These are phyloP conservation scores for Sitophilus oryzae DNA, from an alignment of 1,140 invertebrate species.

Conservation along the genomic window DNA sequence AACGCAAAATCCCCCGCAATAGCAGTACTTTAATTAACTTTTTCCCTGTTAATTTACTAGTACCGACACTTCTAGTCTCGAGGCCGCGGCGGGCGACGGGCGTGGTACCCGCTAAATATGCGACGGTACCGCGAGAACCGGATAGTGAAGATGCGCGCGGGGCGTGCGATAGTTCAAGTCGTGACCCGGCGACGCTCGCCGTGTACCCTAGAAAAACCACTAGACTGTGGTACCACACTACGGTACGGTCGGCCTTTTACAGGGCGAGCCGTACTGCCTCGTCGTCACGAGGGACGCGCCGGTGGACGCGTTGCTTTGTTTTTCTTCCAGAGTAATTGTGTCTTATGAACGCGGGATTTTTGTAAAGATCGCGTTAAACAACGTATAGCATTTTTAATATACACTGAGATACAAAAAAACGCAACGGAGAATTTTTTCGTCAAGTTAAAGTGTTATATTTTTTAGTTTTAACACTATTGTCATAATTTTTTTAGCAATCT, in stretches of 20 bases:
- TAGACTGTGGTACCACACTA: slow-evolving; percentile 31
- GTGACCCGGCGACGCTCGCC: slow-evolving; percentile 27
- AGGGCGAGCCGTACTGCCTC: slow-evolving; percentile 20
- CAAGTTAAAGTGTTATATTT: too few species aligned
- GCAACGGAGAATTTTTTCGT: too few species aligned
- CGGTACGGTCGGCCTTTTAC: slow-evolving; percentile 23
- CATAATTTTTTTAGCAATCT: too few species aligned
- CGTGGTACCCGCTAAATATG: slow-evolving; percentile 7
- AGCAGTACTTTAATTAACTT: neutral
- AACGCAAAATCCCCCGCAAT: too few species aligned
- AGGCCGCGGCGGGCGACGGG: slow-evolving; percentile 1
- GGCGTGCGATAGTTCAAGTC: slow-evolving; percentile 38
- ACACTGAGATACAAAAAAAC: too few species aligned
- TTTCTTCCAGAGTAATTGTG: neutral
- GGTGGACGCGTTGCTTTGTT: neutral
- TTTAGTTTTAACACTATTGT: too few species aligned
- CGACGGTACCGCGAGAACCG: slow-evolving; percentile 24
- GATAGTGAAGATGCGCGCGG: slow-evolving; percentile 35
- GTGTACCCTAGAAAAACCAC: slow-evolving; percentile 36
- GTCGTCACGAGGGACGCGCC: slow-evolving; percentile 17
- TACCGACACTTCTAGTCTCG: neutral
- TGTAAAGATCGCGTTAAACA: too few species aligned
- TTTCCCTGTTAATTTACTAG: neutral
- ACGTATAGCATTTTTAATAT: too few species aligned
- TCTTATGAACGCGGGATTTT: neutral